Evolutionary conservation across 2,797 vertebrate species (phyloP).

Genomic region (Pseudocheirus occidentalis): DNA sequence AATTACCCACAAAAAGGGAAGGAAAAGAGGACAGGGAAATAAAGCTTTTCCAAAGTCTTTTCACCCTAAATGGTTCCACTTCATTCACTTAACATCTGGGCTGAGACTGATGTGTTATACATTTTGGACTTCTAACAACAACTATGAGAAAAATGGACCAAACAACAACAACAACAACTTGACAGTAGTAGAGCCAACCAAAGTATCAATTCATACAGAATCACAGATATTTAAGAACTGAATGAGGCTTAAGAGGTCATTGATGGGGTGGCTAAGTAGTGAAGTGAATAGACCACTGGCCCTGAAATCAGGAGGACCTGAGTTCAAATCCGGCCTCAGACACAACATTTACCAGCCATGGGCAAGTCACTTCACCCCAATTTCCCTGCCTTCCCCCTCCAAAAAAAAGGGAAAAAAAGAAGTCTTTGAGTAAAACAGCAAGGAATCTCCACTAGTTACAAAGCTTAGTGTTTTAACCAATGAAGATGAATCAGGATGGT

Average conservation of each 20-base stretch:
- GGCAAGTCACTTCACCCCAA: too few relatives aligned
- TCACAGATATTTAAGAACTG: too few relatives aligned
- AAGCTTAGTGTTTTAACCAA: slow-evolving; percentile 44
- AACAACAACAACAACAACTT: not conserved
- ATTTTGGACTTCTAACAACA: slow-evolving; percentile 45
- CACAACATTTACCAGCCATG: too few relatives aligned
- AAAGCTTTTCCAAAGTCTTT: slow-evolving; percentile 50
- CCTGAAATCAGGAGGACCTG: too few relatives aligned
- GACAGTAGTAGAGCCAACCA: slow-evolving; percentile 30
- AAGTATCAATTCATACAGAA: slow-evolving; percentile 11
- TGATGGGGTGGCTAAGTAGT: too few relatives aligned
- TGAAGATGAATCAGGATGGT: not conserved
- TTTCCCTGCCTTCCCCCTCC: too few relatives aligned
- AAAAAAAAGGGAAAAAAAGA: too few relatives aligned
- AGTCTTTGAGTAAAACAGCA: too few relatives aligned
- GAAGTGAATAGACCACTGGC: too few relatives aligned
- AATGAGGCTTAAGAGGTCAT: too few relatives aligned
- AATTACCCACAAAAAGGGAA: slow-evolving; percentile 28
- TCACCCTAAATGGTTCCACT: not conserved
- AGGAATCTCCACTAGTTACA: too few relatives aligned
- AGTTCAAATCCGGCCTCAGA: too few relatives aligned
- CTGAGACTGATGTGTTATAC: slow-evolving; percentile 53
- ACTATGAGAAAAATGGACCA: slow-evolving; percentile 7
- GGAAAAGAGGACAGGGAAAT: slow-evolving; percentile 25
- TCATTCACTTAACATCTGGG: slow-evolving; percentile 56